Evolutionary conservation across 2,888 invertebrate genomes (phyloP), one percentile per base, ranked within the genome.

Genomic region (Caenorhabditis virilis): DNA sequence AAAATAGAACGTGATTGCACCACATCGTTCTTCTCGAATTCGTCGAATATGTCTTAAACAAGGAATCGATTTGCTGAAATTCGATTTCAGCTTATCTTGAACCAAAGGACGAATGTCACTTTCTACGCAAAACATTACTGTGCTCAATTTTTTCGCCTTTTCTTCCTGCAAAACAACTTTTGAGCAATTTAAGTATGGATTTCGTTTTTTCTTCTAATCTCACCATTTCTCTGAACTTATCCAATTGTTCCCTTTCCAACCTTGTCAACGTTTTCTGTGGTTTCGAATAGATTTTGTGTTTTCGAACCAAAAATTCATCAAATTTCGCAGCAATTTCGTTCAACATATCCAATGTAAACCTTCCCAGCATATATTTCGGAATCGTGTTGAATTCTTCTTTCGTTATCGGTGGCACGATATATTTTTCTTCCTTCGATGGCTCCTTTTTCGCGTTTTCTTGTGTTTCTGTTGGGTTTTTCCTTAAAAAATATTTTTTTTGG

Each of bases 301-400:
- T 61, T 20, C 56, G 51, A 23, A 30, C 36, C 11, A 61, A 13
- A 30, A 66, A 66, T 15, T 53, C 60, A 9, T 66, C 60, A 45
- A 66, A 25, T 25, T 42, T 39, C n/a, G 6, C 5, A n/a, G 38
- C 38, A 38, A n/a, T 38, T 38, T 66, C 66, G 25, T 66, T 66
- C 27, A 66, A 30, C n/a, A 30, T 47, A 2, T 66, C 60, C 7
- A 60, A 9, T 23, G 66, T 66, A 7, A 66, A 30, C 13, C 66
- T 45, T 6, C 66, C 66, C 1, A 60, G 43, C 33, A 58, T 56
- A 49, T 66, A 66, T 33, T 66, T 66, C 9, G 66, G 66, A 50
- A 66, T 66, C 2, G 50, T 46, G 16, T 33, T 47, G 47, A 57
- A 66, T 9, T 66, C 66, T 13, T 56, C 35, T 9, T 43, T 35